Conservation (phyloP, 2,888 invertebrate species). For the Prenolepis imparis region DNA sequence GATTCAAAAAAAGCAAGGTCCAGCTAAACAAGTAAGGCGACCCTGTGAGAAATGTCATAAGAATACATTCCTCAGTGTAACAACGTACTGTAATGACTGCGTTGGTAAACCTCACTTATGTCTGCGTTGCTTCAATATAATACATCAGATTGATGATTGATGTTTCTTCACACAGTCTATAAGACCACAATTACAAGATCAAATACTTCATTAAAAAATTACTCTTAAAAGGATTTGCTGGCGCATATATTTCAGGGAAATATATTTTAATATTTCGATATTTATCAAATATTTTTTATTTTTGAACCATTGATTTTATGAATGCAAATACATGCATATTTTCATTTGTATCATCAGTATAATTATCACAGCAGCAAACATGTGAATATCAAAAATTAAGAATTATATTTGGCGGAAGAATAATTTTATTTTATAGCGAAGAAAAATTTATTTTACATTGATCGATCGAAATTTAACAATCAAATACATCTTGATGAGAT, state of each 20-base stretch:
- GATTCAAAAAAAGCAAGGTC: conserved; percentile 40
- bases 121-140: conserved; percentile 39
- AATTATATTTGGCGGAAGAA: background rate
- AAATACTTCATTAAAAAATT: background rate
- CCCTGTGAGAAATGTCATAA: conserved; percentile 31
- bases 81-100: conserved; percentile 39
- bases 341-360: background rate
- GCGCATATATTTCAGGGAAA: background rate
- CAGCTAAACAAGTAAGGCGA: conserved; percentile 32
- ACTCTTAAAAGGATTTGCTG: too few species aligned
- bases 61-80: conserved; percentile 8
- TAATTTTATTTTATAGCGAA: background rate
- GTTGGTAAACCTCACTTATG: conserved; percentile 43
- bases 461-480: background rate
- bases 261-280: background rate
- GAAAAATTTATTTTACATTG: background rate
- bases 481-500: background rate
- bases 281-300: conserved; percentile 1
- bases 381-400: conserved; percentile 30
- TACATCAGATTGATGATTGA: conserved; percentile 40
- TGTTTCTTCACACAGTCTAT: background rate
- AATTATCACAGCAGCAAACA: conserved; percentile 17
- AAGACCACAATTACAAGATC: background rate
- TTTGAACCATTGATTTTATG: conserved; percentile 2
- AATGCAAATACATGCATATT: background rate